phyloP scores from a whole-genome alignment of 2,797 vertebrate genomes.

The Tauraco hartlaubi region DNA sequence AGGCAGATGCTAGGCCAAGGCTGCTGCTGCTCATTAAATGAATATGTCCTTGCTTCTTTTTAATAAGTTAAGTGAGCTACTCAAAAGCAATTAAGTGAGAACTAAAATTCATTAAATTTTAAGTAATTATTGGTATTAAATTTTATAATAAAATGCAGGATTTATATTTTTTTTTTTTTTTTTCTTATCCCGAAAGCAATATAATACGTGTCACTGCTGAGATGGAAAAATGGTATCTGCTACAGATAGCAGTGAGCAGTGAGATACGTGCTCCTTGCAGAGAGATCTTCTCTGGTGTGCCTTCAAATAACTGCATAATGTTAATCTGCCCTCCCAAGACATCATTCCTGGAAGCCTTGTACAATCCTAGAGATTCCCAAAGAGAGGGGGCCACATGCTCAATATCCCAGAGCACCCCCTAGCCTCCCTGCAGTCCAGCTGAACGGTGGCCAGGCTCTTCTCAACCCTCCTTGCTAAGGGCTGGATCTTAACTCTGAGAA shows the following conservation, averaged over 20 bases:
- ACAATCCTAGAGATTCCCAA: background rate
- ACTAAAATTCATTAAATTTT: slow-evolving; percentile 85
- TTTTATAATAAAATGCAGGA: slow-evolving; percentile 78
- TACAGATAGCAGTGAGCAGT: background rate
- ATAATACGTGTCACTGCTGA: slow-evolving; percentile 14
- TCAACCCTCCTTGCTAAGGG: background rate
- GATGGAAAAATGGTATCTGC: background rate
- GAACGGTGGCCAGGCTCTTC: background rate
- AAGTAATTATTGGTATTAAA: slow-evolving; percentile 83
- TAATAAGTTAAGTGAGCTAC: slow-evolving; percentile 83
- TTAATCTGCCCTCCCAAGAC: background rate
- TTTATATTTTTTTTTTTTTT: slow-evolving; percentile 56
- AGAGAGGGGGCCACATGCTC: background rate
- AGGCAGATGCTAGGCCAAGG: slow-evolving; percentile 83
- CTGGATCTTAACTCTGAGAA: background rate
- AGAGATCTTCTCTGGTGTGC: background rate
- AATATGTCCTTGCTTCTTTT: slow-evolving; percentile 81
- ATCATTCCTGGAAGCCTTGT: background rate
- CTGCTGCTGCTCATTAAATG: slow-evolving; percentile 82
- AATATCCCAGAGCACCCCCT: background rate
- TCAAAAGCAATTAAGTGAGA: slow-evolving; percentile 83
- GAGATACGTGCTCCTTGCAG: background rate
- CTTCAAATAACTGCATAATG: background rate
- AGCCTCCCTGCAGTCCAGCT: background rate
- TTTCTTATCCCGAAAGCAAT: slow-evolving; percentile 59